Conservation (phyloP, 2,113 vertebrate genomes). For the Saccopteryx leptura region DNA sequence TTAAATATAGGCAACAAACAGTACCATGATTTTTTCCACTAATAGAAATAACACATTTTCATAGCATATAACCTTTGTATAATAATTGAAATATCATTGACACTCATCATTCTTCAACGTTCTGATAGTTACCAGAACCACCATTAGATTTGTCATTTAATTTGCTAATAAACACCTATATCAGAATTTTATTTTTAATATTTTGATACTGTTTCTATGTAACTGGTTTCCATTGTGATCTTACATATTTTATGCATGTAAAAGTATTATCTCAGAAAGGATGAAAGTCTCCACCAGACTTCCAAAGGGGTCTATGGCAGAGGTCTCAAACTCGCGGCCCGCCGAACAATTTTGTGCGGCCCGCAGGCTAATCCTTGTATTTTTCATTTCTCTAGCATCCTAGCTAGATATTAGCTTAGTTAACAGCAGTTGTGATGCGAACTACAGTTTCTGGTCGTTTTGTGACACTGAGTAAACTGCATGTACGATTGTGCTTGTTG, state of each 20-base stretch:
- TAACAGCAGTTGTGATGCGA: too few relatives aligned
- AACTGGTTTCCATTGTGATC: conserved; percentile 12
- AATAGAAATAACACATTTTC: conserved; percentile 44
- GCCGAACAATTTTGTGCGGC: too few relatives aligned
- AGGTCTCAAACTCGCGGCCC: too few relatives aligned
- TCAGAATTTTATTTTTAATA: conserved; percentile 47
- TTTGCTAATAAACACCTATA: conserved; percentile 25
- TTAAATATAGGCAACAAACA: conserved; percentile 33
- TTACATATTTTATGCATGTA: not conserved
- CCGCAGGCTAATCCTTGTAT: too few relatives aligned
- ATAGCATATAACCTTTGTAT: not conserved
- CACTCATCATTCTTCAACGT: not conserved
- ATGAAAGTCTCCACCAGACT: conserved; percentile 2
- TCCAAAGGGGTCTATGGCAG: not conserved
- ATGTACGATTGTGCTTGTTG: too few relatives aligned
- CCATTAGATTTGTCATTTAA: not conserved
- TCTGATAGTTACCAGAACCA: not conserved
- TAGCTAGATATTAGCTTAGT: too few relatives aligned
- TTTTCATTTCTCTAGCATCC: too few relatives aligned
- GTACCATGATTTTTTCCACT: not conserved
- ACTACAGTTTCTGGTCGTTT: too few relatives aligned
- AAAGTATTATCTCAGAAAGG: conserved; percentile 3
- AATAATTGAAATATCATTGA: not conserved
- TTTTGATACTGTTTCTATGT: not conserved
- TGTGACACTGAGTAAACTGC: too few relatives aligned